Base-by-base conservation (phyloP, 2,888 invertebrate species). In the Melinopterus prodromus region DNA sequence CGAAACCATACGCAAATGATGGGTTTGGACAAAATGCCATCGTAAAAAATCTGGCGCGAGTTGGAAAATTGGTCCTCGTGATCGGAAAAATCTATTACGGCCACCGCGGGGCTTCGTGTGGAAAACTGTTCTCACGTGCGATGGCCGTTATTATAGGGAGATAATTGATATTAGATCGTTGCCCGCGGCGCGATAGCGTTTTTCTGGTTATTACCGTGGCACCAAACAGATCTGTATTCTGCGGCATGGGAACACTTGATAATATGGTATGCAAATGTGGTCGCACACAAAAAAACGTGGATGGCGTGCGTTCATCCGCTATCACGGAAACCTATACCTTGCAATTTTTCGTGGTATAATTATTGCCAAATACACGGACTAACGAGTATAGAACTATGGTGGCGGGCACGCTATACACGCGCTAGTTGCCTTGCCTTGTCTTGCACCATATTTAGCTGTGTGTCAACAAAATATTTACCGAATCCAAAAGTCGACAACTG, bases 131-230 rank as follows among this genome's bases (percentile, higher is more conserved):
- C 53, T 53, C 53, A 53, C 53, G 53, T 53, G 53, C 53, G 53
- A 53, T 53, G 9, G 53, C 53, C 53, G 53, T 53, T 12, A 53
- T 53, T 53, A 53, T 53, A 53, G 3, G 53, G 53, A 12, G 53
- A 53, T 53, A 53, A 53, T 53, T 53, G 53, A 53, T 53, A 53
- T 53, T 53, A 53, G 53, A 53, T 53, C 53, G 53, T 53, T 53
- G 53, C 53, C 53, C 53, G 53, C 12, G 12, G 53, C 9, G 53
- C 53, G 53, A 53, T 53, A 12, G 9, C 53, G 53, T 53, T 53
- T 53, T 53, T 53, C 53, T 53, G 53, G 53, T 53, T 53, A 53
- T 53, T 53, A 53, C 53, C 53, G 53, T 6, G 53, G 53, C 53
- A 53, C 53, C 53, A 53, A 53, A 53, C 53, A 53, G 53, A 53